These are phyloP conservation scores for Oncorhynchus tshawytscha DNA, from an alignment of 2,113 vertebrate genomes.

Conservation along the genomic window DNA sequence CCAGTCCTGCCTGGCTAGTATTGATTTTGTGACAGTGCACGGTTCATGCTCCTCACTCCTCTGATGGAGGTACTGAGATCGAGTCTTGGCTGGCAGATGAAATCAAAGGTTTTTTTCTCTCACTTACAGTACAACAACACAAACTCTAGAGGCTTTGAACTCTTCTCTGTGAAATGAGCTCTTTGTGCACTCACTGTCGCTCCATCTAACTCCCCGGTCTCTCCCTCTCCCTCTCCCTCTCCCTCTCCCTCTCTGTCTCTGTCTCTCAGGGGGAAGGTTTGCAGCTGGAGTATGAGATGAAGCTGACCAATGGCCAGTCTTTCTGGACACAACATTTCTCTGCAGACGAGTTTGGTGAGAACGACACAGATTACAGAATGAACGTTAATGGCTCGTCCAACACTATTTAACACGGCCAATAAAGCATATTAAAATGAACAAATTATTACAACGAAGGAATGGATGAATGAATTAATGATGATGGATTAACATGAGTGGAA, in stretches of 20 bases:
- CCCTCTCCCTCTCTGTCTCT: not conserved
- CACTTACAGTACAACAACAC: slow-evolving; percentile 50
- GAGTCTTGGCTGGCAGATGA: slow-evolving; percentile 65
- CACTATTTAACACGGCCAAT: slow-evolving; percentile 67
- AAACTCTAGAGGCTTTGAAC: slow-evolving; percentile 68
- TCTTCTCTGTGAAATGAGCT: slow-evolving; percentile 63
- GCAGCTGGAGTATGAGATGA: slow-evolving; percentile 90
- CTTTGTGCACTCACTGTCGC: slow-evolving; percentile 12
- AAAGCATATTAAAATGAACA: slow-evolving; percentile 65
- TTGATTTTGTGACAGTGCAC: slow-evolving; percentile 64
- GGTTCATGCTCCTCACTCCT: slow-evolving; percentile 55
- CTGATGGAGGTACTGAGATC: slow-evolving; percentile 65
- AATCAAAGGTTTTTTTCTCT: slow-evolving; percentile 62
- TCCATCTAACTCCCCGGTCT: not conserved
- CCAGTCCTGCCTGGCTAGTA: slow-evolving; percentile 48
- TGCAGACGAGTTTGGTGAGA: slow-evolving; percentile 89
- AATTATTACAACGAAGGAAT: slow-evolving; percentile 67
- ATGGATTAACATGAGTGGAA: slow-evolving; percentile 58
- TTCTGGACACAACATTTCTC: slow-evolving; percentile 94
- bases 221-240: slow-evolving; percentile 13
- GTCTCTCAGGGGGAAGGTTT: slow-evolving; percentile 81
- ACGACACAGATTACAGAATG: slow-evolving; percentile 38
- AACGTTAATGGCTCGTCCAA: slow-evolving; percentile 57
- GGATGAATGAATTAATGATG: slow-evolving; percentile 65
- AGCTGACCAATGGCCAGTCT: slow-evolving; percentile 88